Conservation (phyloP, 2,888 invertebrate species). For the Glyphotaelius pellucidus region DNA sequence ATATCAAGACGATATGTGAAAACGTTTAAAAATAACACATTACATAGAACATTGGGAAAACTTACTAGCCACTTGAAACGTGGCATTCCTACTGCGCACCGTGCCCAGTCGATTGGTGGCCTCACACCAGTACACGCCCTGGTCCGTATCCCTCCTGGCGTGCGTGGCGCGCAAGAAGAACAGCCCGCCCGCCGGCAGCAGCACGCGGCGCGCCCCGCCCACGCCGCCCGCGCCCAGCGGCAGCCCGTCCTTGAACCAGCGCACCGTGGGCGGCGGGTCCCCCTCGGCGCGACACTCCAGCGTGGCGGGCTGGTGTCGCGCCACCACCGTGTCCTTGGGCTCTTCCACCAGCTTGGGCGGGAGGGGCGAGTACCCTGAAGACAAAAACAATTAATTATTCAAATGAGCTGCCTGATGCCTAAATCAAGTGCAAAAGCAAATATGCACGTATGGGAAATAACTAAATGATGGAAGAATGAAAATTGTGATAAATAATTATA, state of each 20-base stretch:
- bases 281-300: conserved; percentile 94
- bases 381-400: background rate
- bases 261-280: conserved; percentile 85
- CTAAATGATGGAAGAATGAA: background rate
- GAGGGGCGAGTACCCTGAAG: conserved; percentile 54
- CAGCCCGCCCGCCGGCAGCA: conserved; percentile 88
- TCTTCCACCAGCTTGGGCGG: conserved; percentile 93
- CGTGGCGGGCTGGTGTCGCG: conserved; percentile 93
- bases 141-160: conserved; percentile 89
- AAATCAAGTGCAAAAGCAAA: background rate
- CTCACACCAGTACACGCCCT: conserved; percentile 93
- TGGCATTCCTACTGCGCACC: conserved; percentile 90
- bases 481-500: background rate
- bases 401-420: background rate
- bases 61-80: conserved; percentile 90
- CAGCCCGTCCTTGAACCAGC: conserved; percentile 87
- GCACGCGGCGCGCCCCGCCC: conserved; percentile 82
- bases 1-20: no score
- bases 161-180: conserved; percentile 91
- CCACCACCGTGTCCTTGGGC: conserved; percentile 92
- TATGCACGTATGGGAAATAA: background rate
- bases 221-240: conserved; percentile 49
- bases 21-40: no score
- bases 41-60: background rate
- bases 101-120: conserved; percentile 90